Base-by-base conservation (phyloP, 2,888 invertebrate genomes). In the Maniola hyperantus region DNA sequence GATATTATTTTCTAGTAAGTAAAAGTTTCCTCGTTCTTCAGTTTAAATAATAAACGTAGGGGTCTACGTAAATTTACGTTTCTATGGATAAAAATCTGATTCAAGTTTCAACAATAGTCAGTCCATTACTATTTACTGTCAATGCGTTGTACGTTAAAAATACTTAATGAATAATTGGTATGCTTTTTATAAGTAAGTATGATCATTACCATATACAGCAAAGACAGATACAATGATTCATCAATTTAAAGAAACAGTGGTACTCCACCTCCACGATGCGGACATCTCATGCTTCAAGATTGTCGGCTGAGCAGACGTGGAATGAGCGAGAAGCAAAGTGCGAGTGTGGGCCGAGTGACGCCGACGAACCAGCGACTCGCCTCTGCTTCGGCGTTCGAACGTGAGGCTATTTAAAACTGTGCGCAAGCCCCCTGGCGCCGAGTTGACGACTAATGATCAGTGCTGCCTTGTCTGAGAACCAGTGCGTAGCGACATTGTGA, bases 361-460 rank as follows among this genome's bases (percentile, higher is more conserved):
- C 83, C 85, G 88, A 86, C 61, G 51, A 26, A 13, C 20, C 26
- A 51, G 42, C 62, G 53, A 53, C n/a, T 42, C 78, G 83, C 84
- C 81, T 82, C 83, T 79, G 83, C 80, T 76, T 75, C 81, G 79
- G 77, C 81, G 84, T 84, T 85, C 86, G 83, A 86, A 87, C 87
- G 82, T 82, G 89, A 89, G 87, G 92, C 92, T 92, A 92, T 92
- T 92, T 92, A 92, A 92, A 92, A 92, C 90, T 89, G 87, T 89
- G 92, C 92, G 92, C 92, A 92, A 85, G 89, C 86, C 89, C 91
- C 88, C 84, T 84, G 88, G 88, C 91, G 90, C 86, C 91, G 91
- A 92, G 91, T 91, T 88, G 83, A 83, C 87, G 77, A 84, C 88
- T 90, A 90, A 91, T 91, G 91, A 92, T 91, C 92, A 91, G 91